Evolutionary conservation across 2,113 vertebrate species (phyloP).

Genomic region (Bothrops jararaca): DNA sequence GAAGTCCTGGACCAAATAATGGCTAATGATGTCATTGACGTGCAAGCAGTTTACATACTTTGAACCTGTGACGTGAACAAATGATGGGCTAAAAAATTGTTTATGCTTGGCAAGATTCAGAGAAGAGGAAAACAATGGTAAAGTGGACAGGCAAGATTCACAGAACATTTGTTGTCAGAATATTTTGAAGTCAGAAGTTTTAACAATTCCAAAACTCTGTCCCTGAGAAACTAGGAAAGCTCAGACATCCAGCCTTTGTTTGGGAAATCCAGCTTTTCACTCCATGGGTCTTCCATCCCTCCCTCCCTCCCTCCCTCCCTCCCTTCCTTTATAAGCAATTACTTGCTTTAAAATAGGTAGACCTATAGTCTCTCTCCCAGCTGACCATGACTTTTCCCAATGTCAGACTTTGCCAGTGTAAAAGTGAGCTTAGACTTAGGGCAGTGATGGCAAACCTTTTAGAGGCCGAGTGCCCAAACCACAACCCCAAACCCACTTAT

Average conservation of each 20-base stretch:
- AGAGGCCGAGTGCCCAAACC: no score
- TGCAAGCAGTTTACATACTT: not conserved
- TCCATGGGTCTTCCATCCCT: not conserved
- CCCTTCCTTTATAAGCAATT: not conserved
- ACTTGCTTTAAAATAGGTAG: not conserved
- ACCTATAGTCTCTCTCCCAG: not conserved
- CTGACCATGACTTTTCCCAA: not conserved
- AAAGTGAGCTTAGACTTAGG: not conserved
- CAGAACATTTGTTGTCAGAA: not conserved
- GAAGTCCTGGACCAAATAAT: not conserved
- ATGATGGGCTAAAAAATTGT: not conserved
- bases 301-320: not conserved
- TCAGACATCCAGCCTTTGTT: no score
- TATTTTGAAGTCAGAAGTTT: not conserved
- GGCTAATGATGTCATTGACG: not conserved
- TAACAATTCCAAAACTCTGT: not conserved
- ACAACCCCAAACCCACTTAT: no score
- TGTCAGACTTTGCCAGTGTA: not conserved
- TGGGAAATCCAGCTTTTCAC: no score
- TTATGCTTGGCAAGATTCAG: not conserved
- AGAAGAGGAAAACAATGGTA: not conserved
- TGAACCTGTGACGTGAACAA: not conserved
- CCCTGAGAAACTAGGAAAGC: not conserved
- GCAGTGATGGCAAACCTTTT: no score
- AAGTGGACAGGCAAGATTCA: not conserved